Conservation (phyloP, 2,113 vertebrate species). For the Acrocephalus kingi region DNA sequence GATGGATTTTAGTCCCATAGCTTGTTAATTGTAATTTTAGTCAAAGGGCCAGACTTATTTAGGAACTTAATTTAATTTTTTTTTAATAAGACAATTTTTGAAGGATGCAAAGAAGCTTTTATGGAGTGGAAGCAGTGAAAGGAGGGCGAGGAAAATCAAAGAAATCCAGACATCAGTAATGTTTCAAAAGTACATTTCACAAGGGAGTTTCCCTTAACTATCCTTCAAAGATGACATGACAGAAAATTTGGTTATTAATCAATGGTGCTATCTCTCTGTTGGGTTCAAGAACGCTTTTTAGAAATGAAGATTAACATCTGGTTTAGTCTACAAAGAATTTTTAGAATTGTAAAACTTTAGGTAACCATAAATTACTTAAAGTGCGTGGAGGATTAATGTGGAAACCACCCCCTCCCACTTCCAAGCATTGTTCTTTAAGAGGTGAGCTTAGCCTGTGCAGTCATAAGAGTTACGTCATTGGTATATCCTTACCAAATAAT, state of each 20-base stretch:
- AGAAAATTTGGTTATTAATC: conserved; percentile 36
- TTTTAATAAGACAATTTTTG: background rate
- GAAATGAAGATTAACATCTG: conserved; percentile 7
- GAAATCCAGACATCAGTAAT: background rate
- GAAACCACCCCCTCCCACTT: background rate
- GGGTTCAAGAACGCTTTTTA: background rate
- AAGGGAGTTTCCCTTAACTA: conserved; percentile 26
- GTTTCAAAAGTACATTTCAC: conserved; percentile 38
- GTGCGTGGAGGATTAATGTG: background rate
- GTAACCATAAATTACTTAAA: conserved; percentile 29
- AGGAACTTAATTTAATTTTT: background rate
- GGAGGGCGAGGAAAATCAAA: background rate
- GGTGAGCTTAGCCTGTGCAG: conserved; percentile 56
- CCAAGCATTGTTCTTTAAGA: conserved; percentile 47
- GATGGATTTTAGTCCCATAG: background rate
- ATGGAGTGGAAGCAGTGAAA: background rate
- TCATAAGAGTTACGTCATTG: conserved; percentile 51
- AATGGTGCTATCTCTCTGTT: background rate
- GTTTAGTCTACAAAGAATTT: conserved; percentile 40
- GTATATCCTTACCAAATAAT: conserved; percentile 58
- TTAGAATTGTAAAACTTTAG: conserved; percentile 21
- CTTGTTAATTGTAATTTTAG: conserved; percentile 12
- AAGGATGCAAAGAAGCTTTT: background rate
- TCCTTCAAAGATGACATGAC: conserved; percentile 21
- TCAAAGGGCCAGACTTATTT: background rate